Evolutionary conservation across 2,888 invertebrate genomes (phyloP), one percentile per base, ranked within the genome.

Genomic region (Aromia moschata): DNA sequence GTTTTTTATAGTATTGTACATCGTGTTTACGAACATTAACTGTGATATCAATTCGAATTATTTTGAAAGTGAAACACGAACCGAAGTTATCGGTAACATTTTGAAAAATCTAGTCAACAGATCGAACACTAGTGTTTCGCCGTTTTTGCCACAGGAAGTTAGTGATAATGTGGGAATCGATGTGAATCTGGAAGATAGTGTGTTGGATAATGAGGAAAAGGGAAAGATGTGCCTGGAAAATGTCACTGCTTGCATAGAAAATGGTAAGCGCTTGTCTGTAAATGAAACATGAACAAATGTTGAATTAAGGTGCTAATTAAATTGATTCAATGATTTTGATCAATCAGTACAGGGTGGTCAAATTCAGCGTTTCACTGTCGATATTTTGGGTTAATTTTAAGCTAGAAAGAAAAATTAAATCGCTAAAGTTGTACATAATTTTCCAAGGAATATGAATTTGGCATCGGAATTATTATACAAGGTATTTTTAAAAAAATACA

Each of bases 151-250:
- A 11, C 25, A 31, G 17, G 7, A 12, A 11, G 12, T 9, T 9
- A 15, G 41, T 14, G 17, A 43, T 18, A 40, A 41, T 25, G n/a
- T 30, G 10, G 20, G 49, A 31, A 36, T 36, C 10, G 11, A 37
- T 43, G 11, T 51, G 11, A 16, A 57, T 14, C 25, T 52, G 43
- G 46, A 52, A 10, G 51, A 54, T 2, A 30, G 52, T 14, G 18
- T 57, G 7, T 17, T 53, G 15, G 56, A 25, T 37, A 58, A 58
- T 16, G 72, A 72, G 20, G 65, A 70, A 47, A 71, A 69, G 41
- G 76, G 76, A 11, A 77, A 70, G 62, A 38, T 63, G 15, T 79
- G 49, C 25, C 43, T 56, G 36, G 38, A 51, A 36, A 47, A 51
- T 56, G 40, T 56, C 17, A 56, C 49, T 2, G 17, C 45, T 16